phyloP scores from a whole-genome alignment of 2,113 vertebrate genomes.

The Himantopus leucocephalus region DNA sequence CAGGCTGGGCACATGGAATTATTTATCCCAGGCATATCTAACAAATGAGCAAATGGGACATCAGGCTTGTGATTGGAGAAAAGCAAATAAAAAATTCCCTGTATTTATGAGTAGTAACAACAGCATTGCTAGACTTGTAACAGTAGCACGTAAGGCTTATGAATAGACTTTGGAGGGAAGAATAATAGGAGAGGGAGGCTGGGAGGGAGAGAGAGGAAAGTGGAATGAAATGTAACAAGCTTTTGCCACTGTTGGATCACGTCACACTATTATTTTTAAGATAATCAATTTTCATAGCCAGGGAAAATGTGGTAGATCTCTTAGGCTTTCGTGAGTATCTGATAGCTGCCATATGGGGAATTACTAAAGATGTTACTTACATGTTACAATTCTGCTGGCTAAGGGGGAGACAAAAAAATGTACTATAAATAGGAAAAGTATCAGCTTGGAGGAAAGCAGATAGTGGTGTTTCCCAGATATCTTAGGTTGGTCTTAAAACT shows the following conservation, averaged over 20 bases:
- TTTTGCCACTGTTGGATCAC: not conserved
- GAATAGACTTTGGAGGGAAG: not conserved
- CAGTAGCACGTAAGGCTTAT: not conserved
- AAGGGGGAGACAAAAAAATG: not conserved
- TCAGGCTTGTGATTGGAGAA: not conserved
- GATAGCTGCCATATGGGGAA: not conserved
- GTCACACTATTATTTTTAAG: constrained; percentile 8
- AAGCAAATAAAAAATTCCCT: not conserved
- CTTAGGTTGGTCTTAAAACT: not conserved
- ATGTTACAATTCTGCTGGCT: not conserved
- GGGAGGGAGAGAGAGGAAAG: not conserved
- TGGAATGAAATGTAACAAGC: not conserved
- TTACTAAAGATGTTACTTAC: not conserved
- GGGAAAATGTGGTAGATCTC: not conserved
- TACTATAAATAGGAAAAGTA: not conserved
- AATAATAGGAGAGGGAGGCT: not conserved
- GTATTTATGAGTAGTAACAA: not conserved
- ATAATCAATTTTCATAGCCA: not conserved
- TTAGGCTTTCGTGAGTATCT: not conserved
- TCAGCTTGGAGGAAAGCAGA: not conserved
- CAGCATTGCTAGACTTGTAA: not conserved
- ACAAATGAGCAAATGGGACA: not conserved
- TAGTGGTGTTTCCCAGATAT: not conserved
- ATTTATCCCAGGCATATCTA: not conserved
- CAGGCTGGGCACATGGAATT: not conserved